Evolutionary conservation across 2,113 vertebrate species (phyloP).

Genomic region (Pangasianodon hypophthalmus): DNA sequence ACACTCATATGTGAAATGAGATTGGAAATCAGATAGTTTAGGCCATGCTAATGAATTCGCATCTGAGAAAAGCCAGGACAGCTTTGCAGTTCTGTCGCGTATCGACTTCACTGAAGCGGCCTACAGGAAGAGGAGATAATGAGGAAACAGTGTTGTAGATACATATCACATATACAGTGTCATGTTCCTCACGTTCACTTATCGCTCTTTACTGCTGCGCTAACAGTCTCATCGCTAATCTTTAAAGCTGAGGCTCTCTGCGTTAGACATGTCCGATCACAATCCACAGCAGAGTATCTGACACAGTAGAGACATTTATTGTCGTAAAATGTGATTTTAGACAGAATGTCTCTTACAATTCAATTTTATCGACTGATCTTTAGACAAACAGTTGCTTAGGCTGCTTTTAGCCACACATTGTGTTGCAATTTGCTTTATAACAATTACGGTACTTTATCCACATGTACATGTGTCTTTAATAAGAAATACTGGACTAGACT

Average conservation of each 20-base stretch:
- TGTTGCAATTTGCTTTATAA: not conserved
- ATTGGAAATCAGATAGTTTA: not conserved
- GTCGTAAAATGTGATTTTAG: not conserved
- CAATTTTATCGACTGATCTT: not conserved
- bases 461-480: not conserved
- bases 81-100: not conserved
- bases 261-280: not conserved
- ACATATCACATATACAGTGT: constrained; percentile 33
- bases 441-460: not conserved
- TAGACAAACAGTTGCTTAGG: not conserved
- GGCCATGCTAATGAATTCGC: not conserved
- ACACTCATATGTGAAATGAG: not conserved
- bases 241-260: constrained; percentile 4
- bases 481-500: not conserved
- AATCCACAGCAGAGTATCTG: not conserved
- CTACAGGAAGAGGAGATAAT: constrained; percentile 32
- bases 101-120: constrained; percentile 7
- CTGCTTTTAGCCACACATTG: not conserved
- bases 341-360: not conserved
- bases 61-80: not conserved
- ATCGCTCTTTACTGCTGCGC: not conserved
- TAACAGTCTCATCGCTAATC: constrained; percentile 15
- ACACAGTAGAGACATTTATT: not conserved
- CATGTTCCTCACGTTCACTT: constrained; percentile 31
- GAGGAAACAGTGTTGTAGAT: constrained; percentile 31